Evolutionary conservation across 1,140 invertebrate species (phyloP), one percentile per base, ranked within the genome.

Genomic region (Latrodectus geometricus): DNA sequence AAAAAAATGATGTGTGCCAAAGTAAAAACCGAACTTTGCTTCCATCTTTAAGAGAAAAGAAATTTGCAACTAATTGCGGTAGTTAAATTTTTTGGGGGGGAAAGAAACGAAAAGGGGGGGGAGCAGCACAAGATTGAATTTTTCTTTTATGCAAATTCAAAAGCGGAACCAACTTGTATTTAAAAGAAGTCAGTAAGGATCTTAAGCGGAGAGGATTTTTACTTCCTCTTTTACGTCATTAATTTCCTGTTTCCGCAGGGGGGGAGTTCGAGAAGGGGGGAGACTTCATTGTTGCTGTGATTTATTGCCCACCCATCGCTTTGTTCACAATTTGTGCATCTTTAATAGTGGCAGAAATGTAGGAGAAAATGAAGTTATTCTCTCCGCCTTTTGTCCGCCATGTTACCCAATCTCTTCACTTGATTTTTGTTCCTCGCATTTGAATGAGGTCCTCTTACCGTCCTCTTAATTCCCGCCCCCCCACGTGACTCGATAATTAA

Each of bases 151-250:
- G 73, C 82, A 84, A 84, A 84, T 84, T 68, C 82, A 84, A 69
- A 20, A 84, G 72, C 82, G 82, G 82, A 84, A 84, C 82, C 82
- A 84, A 84, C 72, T 61, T 61, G 82, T 73, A 84, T 84, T 84
- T 84, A 84, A 84, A 84, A 84, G 82, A 84, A 84, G 72, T 76
- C 68, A 75, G 82, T 72, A 68, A 84, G 74, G 69, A 84, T 61
- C 56, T 76, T 66, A 50, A 68, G 52, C 23, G 35, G 35, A 35
- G 15, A 14, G 23, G 4, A 21, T 84, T 76, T 84, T 84, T 84
- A 76, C 8, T 15, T 48, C 52, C 11, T 78, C 23, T 48, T 66
- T 79, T 56, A 76, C 76, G 82, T 84, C 82, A 84, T 84, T 72
- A 84, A 84, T 84, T 84, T 84, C 82, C 68, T 84, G 76, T 76